A percentile compares a stretch with the other conserved stretches of the same genome.
Evolutionary conservation across 1,140 invertebrate genomes (phyloP).

Genomic region (Scylla paramamosain): DNA sequence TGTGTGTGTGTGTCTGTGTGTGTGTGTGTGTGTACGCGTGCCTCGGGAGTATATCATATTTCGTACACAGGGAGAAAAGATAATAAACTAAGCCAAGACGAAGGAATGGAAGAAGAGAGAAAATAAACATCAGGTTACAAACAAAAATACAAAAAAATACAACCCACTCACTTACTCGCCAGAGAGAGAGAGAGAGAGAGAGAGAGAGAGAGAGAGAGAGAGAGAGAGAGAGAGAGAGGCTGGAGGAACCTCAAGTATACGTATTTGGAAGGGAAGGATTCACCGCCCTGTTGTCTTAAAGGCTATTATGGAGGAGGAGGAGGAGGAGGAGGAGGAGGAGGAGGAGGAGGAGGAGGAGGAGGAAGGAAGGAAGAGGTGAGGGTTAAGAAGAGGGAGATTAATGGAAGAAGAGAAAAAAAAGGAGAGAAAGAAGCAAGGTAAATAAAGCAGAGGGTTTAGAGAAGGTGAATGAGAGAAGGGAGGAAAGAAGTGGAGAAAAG

Average conservation of each 20-base stretch:
- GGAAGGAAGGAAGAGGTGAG: neutral
- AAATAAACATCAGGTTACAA: too few species aligned
- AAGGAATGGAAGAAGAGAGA: neutral
- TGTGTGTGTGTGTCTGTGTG: conserved; percentile 47
- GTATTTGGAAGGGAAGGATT: neutral
- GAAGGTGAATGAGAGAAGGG: neutral
- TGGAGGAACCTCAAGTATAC: neutral
- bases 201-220: conserved; percentile 3
- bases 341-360: neutral
- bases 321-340: neutral
- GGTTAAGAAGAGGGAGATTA: neutral
- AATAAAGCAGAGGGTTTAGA: neutral
- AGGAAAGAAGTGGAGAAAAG: neutral
- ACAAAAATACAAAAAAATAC: too few species aligned
- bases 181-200: neutral
- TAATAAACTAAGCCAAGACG: neutral
- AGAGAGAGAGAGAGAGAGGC: conserved; percentile 28
- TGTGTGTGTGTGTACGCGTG: neutral
- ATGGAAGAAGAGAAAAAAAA: neutral
- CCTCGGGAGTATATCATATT: neutral
- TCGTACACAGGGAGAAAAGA: neutral
- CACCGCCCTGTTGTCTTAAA: neutral
- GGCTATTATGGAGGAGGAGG: neutral
- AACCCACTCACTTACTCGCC: too few species aligned
- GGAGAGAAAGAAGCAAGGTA: neutral